Conservation (phyloP, 1,140 invertebrate genomes). For the Drosophila pallidifrons region DNA sequence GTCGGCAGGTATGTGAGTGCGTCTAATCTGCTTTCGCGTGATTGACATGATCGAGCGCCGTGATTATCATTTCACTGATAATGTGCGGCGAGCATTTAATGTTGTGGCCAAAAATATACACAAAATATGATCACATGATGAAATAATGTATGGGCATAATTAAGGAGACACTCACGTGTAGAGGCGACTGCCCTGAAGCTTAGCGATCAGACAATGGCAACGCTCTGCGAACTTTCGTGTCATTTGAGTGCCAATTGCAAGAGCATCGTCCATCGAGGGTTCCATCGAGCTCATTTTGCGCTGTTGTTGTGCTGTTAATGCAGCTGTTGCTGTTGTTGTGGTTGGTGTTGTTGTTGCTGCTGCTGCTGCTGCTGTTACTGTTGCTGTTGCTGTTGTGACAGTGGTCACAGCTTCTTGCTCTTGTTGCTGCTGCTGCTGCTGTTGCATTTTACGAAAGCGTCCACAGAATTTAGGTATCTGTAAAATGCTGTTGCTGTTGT, state of each 20-base stretch:
- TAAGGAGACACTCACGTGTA: conserved; percentile 68
- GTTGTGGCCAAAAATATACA: background rate
- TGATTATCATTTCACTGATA: conserved; percentile 61
- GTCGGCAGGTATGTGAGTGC: conserved; percentile 10
- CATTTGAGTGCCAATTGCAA: conserved; percentile 78
- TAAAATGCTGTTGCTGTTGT: conserved; percentile 48
- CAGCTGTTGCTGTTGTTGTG: conserved; percentile 14
- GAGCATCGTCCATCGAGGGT: conserved; percentile 76
- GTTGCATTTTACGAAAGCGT: conserved; percentile 65
- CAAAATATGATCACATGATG: conserved; percentile 46
- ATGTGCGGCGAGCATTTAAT: conserved; percentile 1
- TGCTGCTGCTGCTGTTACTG: conserved; percentile 22
- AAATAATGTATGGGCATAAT: conserved; percentile 7
- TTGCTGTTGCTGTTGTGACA: background rate
- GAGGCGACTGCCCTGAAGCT: conserved; percentile 70
- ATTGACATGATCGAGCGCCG: conserved; percentile 57
- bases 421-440: conserved; percentile 18
- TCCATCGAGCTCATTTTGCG: conserved; percentile 75
- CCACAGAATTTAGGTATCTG: conserved; percentile 63
- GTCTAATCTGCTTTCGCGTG: conserved; percentile 42
- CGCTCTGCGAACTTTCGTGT: conserved; percentile 71
- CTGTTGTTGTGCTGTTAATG: conserved; percentile 64
- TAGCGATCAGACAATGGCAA: conserved; percentile 60
- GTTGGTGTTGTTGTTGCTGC: conserved; percentile 17
- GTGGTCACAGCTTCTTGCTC: conserved; percentile 2